Conservation (phyloP, 2,888 invertebrate genomes). For the Philopedon plagiatum region DNA sequence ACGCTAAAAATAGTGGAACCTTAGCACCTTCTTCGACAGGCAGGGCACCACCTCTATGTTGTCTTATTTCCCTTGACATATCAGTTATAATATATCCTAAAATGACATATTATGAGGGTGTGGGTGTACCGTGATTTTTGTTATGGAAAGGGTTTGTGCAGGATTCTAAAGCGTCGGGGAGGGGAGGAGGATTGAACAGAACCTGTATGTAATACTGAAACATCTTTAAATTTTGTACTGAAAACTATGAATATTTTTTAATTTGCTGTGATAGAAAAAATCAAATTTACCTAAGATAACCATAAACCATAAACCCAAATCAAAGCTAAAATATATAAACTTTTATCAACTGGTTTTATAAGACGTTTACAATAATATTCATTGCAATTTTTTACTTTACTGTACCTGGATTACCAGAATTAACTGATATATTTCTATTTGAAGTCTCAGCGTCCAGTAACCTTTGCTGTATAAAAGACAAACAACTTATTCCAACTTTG, state of each 20-base stretch:
- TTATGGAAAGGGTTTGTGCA: too few relatives aligned
- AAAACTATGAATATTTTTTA: too few relatives aligned
- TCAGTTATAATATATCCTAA: constrained; percentile 79
- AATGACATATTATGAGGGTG: not conserved
- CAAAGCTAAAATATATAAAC: too few relatives aligned
- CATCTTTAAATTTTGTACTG: too few relatives aligned
- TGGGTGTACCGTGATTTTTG: not conserved
- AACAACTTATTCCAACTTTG: constrained; percentile 81
- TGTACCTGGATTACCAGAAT: constrained; percentile 78
- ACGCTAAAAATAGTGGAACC: constrained; percentile 75
- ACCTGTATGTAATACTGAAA: too few relatives aligned
- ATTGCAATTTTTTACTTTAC: not conserved
- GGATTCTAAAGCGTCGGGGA: too few relatives aligned
- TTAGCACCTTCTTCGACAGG: constrained; percentile 73
- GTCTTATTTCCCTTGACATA: constrained; percentile 75
- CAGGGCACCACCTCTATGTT: constrained; percentile 70
- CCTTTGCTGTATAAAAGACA: constrained; percentile 78
- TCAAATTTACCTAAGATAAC: too few relatives aligned
- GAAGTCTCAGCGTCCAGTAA: constrained; percentile 69
- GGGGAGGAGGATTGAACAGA: too few relatives aligned
- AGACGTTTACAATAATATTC: too few relatives aligned
- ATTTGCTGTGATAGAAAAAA: too few relatives aligned
- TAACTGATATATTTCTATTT: constrained; percentile 76
- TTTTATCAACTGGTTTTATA: not conserved
- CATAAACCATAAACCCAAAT: too few relatives aligned